These are phyloP conservation scores for Strigops habroptila DNA, from an alignment of 2,113 vertebrate species.

Conservation along the genomic window DNA sequence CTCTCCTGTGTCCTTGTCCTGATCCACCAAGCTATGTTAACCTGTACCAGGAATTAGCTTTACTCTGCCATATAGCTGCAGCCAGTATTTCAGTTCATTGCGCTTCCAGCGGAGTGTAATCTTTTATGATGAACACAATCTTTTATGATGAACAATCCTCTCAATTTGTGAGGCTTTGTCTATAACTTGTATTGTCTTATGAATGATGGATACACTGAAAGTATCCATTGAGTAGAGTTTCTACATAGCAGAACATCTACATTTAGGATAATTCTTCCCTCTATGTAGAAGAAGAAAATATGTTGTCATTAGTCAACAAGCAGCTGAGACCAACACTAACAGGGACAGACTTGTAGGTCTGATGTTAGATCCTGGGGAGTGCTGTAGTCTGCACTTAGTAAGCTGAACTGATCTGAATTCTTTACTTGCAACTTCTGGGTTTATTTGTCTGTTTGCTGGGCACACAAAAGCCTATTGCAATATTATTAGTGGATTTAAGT, in stretches of 20 bases:
- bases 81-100: background rate
- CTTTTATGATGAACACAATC: background rate
- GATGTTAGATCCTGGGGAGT: background rate
- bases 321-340: rapidly evolving
- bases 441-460: background rate
- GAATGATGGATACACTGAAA: background rate
- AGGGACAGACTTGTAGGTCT: background rate
- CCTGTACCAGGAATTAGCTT: background rate
- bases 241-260: background rate
- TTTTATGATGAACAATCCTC: background rate
- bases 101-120: background rate
- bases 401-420: background rate
- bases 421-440: background rate
- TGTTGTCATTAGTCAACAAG: background rate
- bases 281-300: background rate
- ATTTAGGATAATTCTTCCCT: background rate
- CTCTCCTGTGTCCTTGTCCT: background rate
- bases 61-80: background rate
- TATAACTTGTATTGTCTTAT: background rate
- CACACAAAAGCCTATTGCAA: background rate
- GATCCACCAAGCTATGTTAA: background rate
- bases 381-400: background rate
- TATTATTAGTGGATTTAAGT: background rate
- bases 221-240: background rate
- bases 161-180: background rate